Evolutionary conservation across 2,113 vertebrate genomes (phyloP).

Genomic region (Hiodon tergisus): DNA sequence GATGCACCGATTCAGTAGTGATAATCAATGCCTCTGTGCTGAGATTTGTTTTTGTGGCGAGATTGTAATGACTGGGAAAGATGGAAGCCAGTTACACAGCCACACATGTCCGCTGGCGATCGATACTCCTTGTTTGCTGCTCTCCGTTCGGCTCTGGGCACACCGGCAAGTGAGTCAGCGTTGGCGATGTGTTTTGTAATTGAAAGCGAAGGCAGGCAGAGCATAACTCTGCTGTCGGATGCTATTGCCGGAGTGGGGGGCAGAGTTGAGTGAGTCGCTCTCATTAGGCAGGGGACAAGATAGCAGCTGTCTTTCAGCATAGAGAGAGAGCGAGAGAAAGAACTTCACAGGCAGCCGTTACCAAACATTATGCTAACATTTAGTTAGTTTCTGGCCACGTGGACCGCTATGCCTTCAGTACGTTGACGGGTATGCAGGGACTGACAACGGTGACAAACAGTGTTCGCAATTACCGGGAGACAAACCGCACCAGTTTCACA

Average conservation of each 20-base stretch:
- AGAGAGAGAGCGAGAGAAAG: slow-evolving; percentile 12
- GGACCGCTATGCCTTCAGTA: too few relatives aligned
- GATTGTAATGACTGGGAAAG: not conserved
- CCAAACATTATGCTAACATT: too few relatives aligned
- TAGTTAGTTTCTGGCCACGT: too few relatives aligned
- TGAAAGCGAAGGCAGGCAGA: slow-evolving; percentile 39
- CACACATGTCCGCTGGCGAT: not conserved
- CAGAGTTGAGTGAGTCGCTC: not conserved
- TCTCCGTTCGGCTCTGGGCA: slow-evolving; percentile 24
- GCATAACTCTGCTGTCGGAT: slow-evolving; percentile 33
- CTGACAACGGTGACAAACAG: too few relatives aligned
- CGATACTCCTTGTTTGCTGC: slow-evolving; percentile 21
- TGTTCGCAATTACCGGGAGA: too few relatives aligned
- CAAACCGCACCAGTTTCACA: too few relatives aligned
- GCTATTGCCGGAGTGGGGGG: slow-evolving; percentile 38
- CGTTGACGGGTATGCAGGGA: too few relatives aligned
- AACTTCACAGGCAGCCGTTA: too few relatives aligned
- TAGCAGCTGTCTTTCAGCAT: slow-evolving; percentile 26
- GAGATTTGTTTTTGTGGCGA: not conserved
- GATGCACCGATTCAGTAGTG: not conserved
- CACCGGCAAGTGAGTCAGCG: slow-evolving; percentile 51
- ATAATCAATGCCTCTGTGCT: not conserved
- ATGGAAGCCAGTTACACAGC: too few relatives aligned
- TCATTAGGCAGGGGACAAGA: slow-evolving; percentile 20
- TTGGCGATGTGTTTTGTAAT: slow-evolving; percentile 49